Conservation (phyloP, 1,140 invertebrate genomes). For the Pachypsylla venusta region DNA sequence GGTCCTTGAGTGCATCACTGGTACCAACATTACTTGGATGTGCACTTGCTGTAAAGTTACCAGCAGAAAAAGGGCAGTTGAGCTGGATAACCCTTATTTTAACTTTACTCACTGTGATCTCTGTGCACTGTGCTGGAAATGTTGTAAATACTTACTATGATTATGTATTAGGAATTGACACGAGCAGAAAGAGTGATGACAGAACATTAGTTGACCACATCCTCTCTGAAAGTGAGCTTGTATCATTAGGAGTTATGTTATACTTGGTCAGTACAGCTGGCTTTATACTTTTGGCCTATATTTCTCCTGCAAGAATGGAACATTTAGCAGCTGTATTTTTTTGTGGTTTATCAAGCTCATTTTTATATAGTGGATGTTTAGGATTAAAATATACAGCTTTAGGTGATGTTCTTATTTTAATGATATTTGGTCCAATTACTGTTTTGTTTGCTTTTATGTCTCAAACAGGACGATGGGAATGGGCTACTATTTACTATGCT, state of each 20-base stretch:
- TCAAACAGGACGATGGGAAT: slow-evolving; percentile 71
- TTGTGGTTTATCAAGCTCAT: slow-evolving; percentile 88
- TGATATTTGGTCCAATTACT: slow-evolving; percentile 86
- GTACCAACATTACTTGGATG: slow-evolving; percentile 78
- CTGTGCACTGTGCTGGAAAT: slow-evolving; percentile 88
- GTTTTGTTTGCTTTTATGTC: slow-evolving; percentile 88
- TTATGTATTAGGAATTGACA: slow-evolving; percentile 81
- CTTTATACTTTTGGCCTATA: slow-evolving; percentile 58
- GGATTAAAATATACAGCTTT: slow-evolving; percentile 46
- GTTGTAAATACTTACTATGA: slow-evolving; percentile 95
- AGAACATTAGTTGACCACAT: slow-evolving; percentile 83
- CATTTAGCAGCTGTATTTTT: slow-evolving; percentile 88
- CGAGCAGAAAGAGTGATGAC: slow-evolving; percentile 78
- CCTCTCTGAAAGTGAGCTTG: slow-evolving; percentile 69
- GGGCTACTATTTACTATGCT: slow-evolving; percentile 80
- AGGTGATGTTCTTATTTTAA: slow-evolving; percentile 54
- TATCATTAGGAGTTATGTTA: slow-evolving; percentile 59
- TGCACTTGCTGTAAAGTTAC: slow-evolving; percentile 65
- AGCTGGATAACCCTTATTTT: slow-evolving; percentile 60
- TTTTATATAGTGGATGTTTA: slow-evolving; percentile 55
- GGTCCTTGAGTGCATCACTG: slow-evolving; percentile 81
- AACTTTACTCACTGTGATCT: slow-evolving; percentile 69
- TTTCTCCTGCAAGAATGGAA: slow-evolving; percentile 83
- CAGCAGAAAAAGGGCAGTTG: slow-evolving; percentile 47
- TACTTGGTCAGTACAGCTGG: slow-evolving; percentile 79